A percentile compares a stretch with the other conserved stretches of the same genome.
Conservation (phyloP, 2,888 invertebrate species). For the Drosophila monieri region DNA sequence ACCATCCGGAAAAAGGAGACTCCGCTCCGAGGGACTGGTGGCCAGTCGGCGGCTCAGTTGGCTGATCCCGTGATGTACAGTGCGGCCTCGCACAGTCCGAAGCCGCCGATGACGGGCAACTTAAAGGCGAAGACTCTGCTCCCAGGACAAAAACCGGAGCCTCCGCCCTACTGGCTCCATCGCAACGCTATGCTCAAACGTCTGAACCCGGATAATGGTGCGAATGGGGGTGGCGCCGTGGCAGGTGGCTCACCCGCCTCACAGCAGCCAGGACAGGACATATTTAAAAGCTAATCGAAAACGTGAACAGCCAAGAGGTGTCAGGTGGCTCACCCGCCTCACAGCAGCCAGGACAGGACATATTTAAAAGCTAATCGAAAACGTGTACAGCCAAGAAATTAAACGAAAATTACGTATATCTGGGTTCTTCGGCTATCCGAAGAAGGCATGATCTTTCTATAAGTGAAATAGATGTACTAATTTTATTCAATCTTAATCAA, state of each 20-base stretch:
- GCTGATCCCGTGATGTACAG: slow-evolving; percentile 84
- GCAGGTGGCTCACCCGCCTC: slow-evolving; percentile 48
- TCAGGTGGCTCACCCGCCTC: slow-evolving; percentile 48
- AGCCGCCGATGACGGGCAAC: slow-evolving; percentile 85
- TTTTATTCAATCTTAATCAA: neutral
- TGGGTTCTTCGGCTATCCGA: slow-evolving; percentile 53
- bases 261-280: slow-evolving; percentile 82
- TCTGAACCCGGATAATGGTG: slow-evolving; percentile 73
- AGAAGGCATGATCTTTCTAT: slow-evolving; percentile 51
- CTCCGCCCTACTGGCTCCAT: slow-evolving; percentile 84
- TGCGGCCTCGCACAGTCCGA: slow-evolving; percentile 79
- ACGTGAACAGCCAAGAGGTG: slow-evolving; percentile 65
- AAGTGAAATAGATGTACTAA: neutral
- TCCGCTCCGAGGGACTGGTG: slow-evolving; percentile 77
- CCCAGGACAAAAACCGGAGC: slow-evolving; percentile 83
- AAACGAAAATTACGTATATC: slow-evolving; percentile 1
- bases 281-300: slow-evolving; percentile 85
- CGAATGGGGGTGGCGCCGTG: slow-evolving; percentile 53
- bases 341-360: slow-evolving; percentile 82
- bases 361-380: slow-evolving; percentile 85
- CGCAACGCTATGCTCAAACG: slow-evolving; percentile 84
- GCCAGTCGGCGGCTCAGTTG: slow-evolving; percentile 79
- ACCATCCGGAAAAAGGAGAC: slow-evolving; percentile 86
- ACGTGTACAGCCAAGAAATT: slow-evolving; percentile 61
- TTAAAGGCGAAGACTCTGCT: slow-evolving; percentile 86